A percentile compares a stretch with the other conserved stretches of the same genome.
Evolutionary conservation across 1,140 invertebrate genomes (phyloP).

Genomic region (Propsilocerus akamusi): DNA sequence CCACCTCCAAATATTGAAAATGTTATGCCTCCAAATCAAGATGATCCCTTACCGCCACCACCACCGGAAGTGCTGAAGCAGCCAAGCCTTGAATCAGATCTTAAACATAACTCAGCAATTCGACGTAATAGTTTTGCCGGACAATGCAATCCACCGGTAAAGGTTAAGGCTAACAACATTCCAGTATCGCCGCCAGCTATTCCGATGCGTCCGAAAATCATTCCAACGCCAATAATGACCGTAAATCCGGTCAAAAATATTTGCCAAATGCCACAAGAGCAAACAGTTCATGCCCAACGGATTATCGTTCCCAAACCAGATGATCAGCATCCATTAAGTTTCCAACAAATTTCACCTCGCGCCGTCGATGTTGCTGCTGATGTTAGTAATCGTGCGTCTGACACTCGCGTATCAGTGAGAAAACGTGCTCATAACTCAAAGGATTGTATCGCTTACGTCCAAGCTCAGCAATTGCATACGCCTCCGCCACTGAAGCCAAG

Average conservation of each 20-base stretch:
- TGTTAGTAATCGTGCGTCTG: background rate
- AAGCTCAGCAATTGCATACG: background rate
- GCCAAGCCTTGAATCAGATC: background rate
- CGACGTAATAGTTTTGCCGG: slow-evolving; percentile 23
- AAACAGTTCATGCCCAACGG: background rate
- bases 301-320: background rate
- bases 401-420: background rate
- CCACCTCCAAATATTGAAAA: slow-evolving; percentile 43
- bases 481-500: slow-evolving; percentile 18
- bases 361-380: background rate
- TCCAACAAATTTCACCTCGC: background rate
- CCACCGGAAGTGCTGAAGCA: slow-evolving; percentile 28
- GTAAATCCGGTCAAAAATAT: background rate
- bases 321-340: background rate
- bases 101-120: slow-evolving; percentile 14
- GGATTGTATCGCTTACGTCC: background rate
- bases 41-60: slow-evolving; percentile 54
- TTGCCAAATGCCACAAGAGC: background rate
- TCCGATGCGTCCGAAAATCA: background rate
- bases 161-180: background rate
- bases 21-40: slow-evolving; percentile 29
- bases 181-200: background rate
- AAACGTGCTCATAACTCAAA: slow-evolving; percentile 5
- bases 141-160: slow-evolving; percentile 13
- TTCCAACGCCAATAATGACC: slow-evolving; percentile 1